These are phyloP conservation scores for Rhimphoctona megacephalus DNA, from an alignment of 2,888 invertebrate genomes.

Conservation along the genomic window DNA sequence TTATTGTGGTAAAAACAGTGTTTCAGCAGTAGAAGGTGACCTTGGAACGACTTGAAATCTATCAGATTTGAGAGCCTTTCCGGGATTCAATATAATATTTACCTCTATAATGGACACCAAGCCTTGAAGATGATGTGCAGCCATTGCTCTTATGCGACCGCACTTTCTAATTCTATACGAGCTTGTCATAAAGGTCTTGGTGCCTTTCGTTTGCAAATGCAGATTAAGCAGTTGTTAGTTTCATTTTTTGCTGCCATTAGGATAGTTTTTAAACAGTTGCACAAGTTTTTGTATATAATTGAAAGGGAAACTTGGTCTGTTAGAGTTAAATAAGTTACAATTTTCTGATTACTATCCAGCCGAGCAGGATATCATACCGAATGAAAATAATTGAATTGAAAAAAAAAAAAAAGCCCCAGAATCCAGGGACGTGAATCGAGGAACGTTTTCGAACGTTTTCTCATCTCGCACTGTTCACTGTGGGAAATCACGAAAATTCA, in stretches of 20 bases:
- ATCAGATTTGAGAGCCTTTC: no score
- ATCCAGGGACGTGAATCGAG: background rate
- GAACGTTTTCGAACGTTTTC: constrained; percentile 1
- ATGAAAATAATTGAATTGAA: background rate
- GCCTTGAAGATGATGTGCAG: background rate
- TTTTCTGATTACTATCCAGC: background rate
- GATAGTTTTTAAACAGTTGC: background rate
- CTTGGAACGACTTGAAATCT: no score
- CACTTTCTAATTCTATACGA: background rate
- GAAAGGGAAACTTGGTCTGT: background rate
- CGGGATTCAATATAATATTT: no score
- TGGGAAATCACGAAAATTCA: constrained; percentile 30
- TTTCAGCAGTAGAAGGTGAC: no score
- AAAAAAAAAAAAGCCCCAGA: background rate
- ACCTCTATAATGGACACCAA: background rate
- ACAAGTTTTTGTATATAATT: background rate
- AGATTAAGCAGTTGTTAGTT: no score
- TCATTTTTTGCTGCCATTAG: background rate
- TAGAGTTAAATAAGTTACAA: background rate
- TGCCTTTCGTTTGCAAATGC: background rate
- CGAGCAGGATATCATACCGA: background rate
- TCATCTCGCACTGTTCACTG: background rate
- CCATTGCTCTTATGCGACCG: background rate
- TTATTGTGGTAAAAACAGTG: no score
- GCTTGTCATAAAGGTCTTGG: background rate